A percentile compares a stretch with the other conserved stretches of the same genome.
Conservation (phyloP, 1,140 invertebrate genomes). For the Sarcophaga peregrina region DNA sequence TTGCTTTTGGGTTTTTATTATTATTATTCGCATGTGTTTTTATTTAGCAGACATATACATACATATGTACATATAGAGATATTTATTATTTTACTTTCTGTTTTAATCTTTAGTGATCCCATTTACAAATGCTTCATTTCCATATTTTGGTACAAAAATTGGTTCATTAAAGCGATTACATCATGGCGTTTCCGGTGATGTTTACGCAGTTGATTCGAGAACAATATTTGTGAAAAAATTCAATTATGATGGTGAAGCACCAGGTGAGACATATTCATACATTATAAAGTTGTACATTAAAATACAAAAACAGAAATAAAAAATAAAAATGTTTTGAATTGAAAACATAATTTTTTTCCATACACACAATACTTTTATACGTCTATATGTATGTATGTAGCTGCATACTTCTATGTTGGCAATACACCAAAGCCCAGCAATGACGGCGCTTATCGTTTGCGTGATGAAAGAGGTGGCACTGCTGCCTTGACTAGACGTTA, state of each 20-base stretch:
- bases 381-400: too few species aligned
- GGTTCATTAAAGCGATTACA: constrained; percentile 81
- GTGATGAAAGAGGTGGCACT: constrained; percentile 82
- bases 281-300: background rate
- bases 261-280: constrained; percentile 71
- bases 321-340: background rate
- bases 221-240: constrained; percentile 89
- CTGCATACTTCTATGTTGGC: constrained; percentile 89
- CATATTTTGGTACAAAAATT: constrained; percentile 82
- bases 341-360: constrained; percentile 19
- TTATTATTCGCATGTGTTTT: constrained; percentile 42
- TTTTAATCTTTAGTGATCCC: constrained; percentile 47
- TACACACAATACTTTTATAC: background rate
- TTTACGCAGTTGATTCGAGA: constrained; percentile 87
- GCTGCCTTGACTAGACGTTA: constrained; percentile 78
- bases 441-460: constrained; percentile 77
- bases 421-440: constrained; percentile 74
- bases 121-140: constrained; percentile 57
- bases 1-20: background rate
- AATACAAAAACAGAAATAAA: constrained; percentile 24
- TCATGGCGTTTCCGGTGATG: constrained; percentile 85
- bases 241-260: constrained; percentile 88
- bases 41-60: too few species aligned
- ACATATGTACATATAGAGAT: too few species aligned
- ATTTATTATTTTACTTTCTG: constrained; percentile 36